phyloP scores from a whole-genome alignment of 2,888 invertebrate species.

The Pecten maximus region DNA sequence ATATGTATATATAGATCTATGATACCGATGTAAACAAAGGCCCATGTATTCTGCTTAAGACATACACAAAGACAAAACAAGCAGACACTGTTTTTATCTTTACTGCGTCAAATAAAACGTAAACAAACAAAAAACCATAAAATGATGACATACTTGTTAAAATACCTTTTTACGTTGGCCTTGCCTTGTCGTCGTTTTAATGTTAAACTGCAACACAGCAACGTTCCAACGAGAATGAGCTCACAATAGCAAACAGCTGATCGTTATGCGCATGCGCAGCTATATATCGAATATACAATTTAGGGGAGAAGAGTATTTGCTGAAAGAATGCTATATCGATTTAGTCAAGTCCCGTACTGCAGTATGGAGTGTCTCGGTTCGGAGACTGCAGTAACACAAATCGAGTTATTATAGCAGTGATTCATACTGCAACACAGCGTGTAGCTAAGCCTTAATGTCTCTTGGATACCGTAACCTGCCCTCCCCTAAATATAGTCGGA shows the following conservation, averaged over 20 bases:
- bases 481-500: not conserved
- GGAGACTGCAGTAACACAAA: not conserved
- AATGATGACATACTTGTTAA: no score
- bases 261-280: not conserved
- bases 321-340: not conserved
- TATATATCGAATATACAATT: not conserved
- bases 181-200: no score
- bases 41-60: not conserved
- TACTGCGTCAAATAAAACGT: no score
- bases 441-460: not conserved
- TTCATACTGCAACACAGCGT: not conserved
- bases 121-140: no score
- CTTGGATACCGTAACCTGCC: not conserved
- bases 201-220: not conserved
- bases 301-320: not conserved
- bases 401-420: not conserved
- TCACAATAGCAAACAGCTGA: not conserved
- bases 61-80: not conserved
- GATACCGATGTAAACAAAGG: slow-evolving; percentile 5
- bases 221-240: not conserved
- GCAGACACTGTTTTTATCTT: no score
- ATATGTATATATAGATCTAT: no score
- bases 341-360: not conserved
- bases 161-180: no score
- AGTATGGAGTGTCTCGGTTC: not conserved